phyloP scores from a whole-genome alignment of 1,140 invertebrate genomes.

The Choristoneura fumiferana region DNA sequence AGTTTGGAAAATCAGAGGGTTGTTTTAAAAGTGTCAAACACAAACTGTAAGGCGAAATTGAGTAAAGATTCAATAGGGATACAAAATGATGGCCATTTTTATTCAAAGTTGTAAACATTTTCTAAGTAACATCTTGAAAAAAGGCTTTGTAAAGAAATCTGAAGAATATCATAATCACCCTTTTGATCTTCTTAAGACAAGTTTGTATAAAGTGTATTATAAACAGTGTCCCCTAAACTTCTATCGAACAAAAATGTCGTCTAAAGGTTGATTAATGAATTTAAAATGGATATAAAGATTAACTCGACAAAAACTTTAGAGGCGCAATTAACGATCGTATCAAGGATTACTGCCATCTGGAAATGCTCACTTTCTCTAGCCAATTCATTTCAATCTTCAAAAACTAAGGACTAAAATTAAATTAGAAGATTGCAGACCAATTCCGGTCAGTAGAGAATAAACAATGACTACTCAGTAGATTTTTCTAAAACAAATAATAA shows the following conservation, averaged over 20 bases:
- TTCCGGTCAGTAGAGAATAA: too few relatives aligned
- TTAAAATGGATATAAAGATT: slow-evolving; percentile 28
- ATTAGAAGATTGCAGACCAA: too few relatives aligned
- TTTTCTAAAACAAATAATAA: too few relatives aligned
- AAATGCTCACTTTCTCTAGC: too few relatives aligned
- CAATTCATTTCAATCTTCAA: too few relatives aligned
- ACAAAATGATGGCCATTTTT: neutral
- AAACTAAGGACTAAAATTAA: too few relatives aligned
- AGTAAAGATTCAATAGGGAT: neutral
- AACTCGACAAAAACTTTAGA: slow-evolving; percentile 21
- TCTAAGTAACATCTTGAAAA: slow-evolving; percentile 1
- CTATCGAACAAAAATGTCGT: slow-evolving; percentile 33
- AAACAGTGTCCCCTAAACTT: slow-evolving; percentile 25
- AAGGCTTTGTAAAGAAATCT: slow-evolving; percentile 21
- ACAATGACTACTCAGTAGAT: too few relatives aligned
- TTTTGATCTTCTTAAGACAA: slow-evolving; percentile 22
- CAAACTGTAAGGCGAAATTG: too few relatives aligned
- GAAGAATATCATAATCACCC: slow-evolving; percentile 30
- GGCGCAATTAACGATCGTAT: slow-evolving; percentile 16
- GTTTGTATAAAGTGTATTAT: slow-evolving; percentile 20
- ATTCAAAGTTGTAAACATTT: neutral
- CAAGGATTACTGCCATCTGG: slow-evolving; percentile 8
- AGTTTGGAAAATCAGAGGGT: too few relatives aligned
- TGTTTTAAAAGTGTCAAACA: too few relatives aligned
- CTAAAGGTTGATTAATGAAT: slow-evolving; percentile 40